These are phyloP conservation scores for Sisyra terminalis DNA, from an alignment of 2,888 invertebrate species.

Conservation along the genomic window DNA sequence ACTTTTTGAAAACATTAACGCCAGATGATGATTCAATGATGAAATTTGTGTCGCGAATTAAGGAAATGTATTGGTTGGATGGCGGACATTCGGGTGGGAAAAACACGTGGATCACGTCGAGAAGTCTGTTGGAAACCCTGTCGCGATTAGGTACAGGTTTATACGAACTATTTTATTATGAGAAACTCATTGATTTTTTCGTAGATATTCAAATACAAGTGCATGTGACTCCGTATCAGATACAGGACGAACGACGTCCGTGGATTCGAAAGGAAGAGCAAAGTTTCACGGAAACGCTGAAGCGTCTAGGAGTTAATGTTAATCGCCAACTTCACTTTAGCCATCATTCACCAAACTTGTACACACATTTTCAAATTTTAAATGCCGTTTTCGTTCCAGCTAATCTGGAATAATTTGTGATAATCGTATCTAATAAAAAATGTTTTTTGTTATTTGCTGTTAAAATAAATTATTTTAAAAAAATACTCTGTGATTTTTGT, in stretches of 20 bases:
- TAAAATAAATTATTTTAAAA: too few species aligned
- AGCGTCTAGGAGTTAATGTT: constrained; percentile 48
- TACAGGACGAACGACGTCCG: constrained; percentile 57
- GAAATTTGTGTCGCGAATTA: constrained; percentile 46
- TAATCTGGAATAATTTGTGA: too few species aligned
- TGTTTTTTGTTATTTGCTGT: too few species aligned
- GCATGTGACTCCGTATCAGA: constrained; percentile 85
- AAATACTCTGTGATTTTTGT: too few species aligned
- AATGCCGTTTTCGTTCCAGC: too few species aligned
- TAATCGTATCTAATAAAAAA: too few species aligned
- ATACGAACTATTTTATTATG: not conserved
- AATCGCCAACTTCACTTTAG: constrained; percentile 42
- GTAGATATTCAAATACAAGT: constrained; percentile 53
- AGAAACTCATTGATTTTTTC: constrained; percentile 9
- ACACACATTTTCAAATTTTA: too few species aligned
- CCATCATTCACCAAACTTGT: too few species aligned
- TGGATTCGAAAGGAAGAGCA: constrained; percentile 78
- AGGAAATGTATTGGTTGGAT: constrained; percentile 77
- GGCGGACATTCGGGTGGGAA: constrained; percentile 80
- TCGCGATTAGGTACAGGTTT: constrained; percentile 40
- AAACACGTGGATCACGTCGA: constrained; percentile 75
- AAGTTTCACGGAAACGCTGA: constrained; percentile 50
- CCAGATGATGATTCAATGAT: constrained; percentile 44
- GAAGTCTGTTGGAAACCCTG: constrained; percentile 53
- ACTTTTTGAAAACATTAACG: constrained; percentile 49